Base-by-base conservation (phyloP, 2,113 vertebrate species). In the Circaetus cinerascens region DNA sequence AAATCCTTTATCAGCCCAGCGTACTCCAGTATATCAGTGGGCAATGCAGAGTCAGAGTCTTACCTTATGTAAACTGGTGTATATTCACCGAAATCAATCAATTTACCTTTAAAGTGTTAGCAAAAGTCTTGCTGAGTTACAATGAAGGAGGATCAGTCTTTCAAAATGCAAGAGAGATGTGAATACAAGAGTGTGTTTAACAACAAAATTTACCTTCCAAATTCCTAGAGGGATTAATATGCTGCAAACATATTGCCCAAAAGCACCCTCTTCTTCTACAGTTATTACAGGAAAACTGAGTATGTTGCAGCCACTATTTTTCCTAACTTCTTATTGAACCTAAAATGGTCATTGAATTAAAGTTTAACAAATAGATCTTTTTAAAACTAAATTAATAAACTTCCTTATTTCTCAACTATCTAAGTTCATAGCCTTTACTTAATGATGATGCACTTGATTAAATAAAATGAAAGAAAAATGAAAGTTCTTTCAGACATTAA, bases 381-480 rank as follows among this genome's bases (percentile, higher is more conserved):
- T 97, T 95, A 94, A 93, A 95, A 95, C 46, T 87, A 97, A 98
- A 97, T 98, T 97, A 98, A 98, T 98, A 98, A 98, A 98, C 98
- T 97, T 97, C 91, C 85, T 97, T 96, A 98, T 97, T 98, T 97
- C 96, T 97, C 96, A 88, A 34, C 85, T 97, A 96, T 97, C 96
- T 96, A 94, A 82, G 96, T 97, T 94, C 96, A 91, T 96, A 98
- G 96, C 94, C 96, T 97, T 98, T 97, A 97, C 96, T 98, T 98
- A 98, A 98, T 97, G 98, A 98, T 97, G 98, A 98, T 97, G 97
- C 98, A 98, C 96, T 98, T 98, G 98, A 98, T 98, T 98, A 98
- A 98, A 98, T 98, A 98, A 98, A 98, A 97, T 98, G 97, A 98
- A 98, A 98, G 98, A 98, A 98, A 98, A 98, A 98, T 98, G 97